These are phyloP conservation scores for Callyntrura sp. DNA, from an alignment of 2,888 invertebrate species.

Conservation along the genomic window DNA sequence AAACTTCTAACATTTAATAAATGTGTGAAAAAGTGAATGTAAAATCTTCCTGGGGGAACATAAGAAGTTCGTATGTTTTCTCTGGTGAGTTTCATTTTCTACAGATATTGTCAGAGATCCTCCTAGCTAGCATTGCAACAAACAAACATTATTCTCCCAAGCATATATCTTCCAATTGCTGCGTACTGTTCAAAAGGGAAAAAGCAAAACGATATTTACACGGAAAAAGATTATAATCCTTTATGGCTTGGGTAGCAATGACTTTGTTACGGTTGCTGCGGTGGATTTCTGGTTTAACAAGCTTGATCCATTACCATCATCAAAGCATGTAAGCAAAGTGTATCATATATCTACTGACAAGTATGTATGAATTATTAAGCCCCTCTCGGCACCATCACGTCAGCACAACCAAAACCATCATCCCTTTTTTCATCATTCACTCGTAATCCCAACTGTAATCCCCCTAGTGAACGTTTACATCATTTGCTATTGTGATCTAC, in stretches of 20 bases:
- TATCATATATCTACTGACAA: not conserved
- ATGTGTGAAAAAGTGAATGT: not conserved
- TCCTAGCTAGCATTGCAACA: not conserved
- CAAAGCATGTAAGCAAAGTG: not conserved
- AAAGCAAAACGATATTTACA: not conserved
- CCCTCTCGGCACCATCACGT: not conserved
- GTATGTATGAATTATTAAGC: not conserved
- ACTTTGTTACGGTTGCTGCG: not conserved
- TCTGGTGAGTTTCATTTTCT: not conserved
- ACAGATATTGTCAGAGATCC: not conserved
- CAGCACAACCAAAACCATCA: slow-evolving; percentile 4
- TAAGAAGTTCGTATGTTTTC: not conserved
- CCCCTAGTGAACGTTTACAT: not conserved
- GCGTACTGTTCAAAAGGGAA: not conserved
- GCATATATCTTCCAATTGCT: not conserved
- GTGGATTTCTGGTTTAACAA: not conserved
- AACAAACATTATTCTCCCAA: not conserved
- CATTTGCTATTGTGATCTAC: not conserved
- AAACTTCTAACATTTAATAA: not conserved
- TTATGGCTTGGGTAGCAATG: not conserved
- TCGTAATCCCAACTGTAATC: not conserved
- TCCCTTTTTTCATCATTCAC: slow-evolving; percentile 35
- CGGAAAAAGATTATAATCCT: not conserved
- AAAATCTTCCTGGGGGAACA: not conserved
- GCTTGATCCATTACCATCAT: slow-evolving; percentile 28